phyloP scores from a whole-genome alignment of 2,888 invertebrate genomes.

The Polietes domitor region DNA sequence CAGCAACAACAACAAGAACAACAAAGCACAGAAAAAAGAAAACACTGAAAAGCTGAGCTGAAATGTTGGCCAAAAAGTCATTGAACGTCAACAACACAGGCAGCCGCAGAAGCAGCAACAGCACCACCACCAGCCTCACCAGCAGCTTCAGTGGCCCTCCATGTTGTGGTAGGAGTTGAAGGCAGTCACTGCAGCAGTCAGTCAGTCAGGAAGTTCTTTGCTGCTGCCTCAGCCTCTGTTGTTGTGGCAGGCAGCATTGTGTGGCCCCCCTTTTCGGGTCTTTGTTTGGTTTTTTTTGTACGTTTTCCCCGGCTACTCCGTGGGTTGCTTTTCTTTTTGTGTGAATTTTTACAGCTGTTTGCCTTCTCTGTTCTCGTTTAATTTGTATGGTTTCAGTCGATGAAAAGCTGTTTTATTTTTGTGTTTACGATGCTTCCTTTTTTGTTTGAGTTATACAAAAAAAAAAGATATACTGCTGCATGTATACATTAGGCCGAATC shows the following conservation, averaged over 20 bases:
- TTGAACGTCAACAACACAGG: slow-evolving; percentile 58
- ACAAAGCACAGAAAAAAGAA: slow-evolving; percentile 7
- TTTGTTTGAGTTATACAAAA: slow-evolving; percentile 34
- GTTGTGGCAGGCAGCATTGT: slow-evolving; percentile 40
- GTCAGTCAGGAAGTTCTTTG: background rate
- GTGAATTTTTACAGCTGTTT: slow-evolving; percentile 44
- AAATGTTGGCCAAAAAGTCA: slow-evolving; percentile 68
- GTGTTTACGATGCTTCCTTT: slow-evolving; percentile 25
- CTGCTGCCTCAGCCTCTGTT: background rate
- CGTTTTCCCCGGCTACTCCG: background rate
- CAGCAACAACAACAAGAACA: slow-evolving; percentile 4
- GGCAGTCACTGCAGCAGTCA: slow-evolving; percentile 38
- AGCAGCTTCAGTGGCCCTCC: background rate
- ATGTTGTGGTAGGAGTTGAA: background rate
- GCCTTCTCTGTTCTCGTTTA: slow-evolving; percentile 63
- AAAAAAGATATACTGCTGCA: background rate
- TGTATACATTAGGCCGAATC: too few species aligned
- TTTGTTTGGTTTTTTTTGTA: background rate
- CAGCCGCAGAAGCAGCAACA: slow-evolving; percentile 2
- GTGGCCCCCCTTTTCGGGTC: slow-evolving; percentile 53
- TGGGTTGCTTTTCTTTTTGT: slow-evolving; percentile 15
- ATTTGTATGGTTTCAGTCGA: slow-evolving; percentile 66
- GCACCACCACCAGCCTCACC: background rate
- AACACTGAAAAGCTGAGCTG: slow-evolving; percentile 4
- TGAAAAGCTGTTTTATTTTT: slow-evolving; percentile 57